These are phyloP conservation scores for Synanceia verrucosa DNA, from an alignment of 2,797 vertebrate species.

Conservation along the genomic window DNA sequence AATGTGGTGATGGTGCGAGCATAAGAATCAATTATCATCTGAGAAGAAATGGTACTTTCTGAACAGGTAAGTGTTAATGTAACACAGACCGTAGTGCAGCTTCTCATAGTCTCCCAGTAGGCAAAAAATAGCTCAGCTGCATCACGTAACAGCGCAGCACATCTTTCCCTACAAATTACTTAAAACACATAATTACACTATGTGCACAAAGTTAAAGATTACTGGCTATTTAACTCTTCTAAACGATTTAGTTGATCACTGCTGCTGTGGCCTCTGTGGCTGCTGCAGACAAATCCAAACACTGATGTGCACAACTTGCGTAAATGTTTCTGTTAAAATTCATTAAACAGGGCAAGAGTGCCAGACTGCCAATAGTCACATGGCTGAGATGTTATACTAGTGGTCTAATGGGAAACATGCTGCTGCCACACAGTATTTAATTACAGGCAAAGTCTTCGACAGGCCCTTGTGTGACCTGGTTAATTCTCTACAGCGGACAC, in stretches of 20 bases:
- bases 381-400: constrained; percentile 59
- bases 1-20: background rate
- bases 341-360: constrained; percentile 49
- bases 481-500: constrained; percentile 55
- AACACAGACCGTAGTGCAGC: background rate
- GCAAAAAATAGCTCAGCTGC: constrained; percentile 2
- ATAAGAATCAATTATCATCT: background rate
- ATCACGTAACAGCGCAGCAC: background rate
- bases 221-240: background rate
- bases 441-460: constrained; percentile 70
- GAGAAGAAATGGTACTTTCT: constrained; percentile 13
- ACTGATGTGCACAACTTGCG: constrained; percentile 44
- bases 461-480: constrained; percentile 66
- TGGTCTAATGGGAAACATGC: constrained; percentile 75
- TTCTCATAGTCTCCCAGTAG: constrained; percentile 8
- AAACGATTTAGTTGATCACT: background rate
- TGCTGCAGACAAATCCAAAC: constrained; percentile 37
- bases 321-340: constrained; percentile 56
- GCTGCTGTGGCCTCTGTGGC: constrained; percentile 8
- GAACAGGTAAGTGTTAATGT: background rate
- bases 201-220: background rate
- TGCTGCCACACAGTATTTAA: constrained; percentile 74
- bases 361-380: constrained; percentile 64
- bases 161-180: background rate
- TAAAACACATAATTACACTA: background rate